These are phyloP conservation scores for Pseudochromis fuscus DNA, from an alignment of 2,797 vertebrate species.

Conservation along the genomic window DNA sequence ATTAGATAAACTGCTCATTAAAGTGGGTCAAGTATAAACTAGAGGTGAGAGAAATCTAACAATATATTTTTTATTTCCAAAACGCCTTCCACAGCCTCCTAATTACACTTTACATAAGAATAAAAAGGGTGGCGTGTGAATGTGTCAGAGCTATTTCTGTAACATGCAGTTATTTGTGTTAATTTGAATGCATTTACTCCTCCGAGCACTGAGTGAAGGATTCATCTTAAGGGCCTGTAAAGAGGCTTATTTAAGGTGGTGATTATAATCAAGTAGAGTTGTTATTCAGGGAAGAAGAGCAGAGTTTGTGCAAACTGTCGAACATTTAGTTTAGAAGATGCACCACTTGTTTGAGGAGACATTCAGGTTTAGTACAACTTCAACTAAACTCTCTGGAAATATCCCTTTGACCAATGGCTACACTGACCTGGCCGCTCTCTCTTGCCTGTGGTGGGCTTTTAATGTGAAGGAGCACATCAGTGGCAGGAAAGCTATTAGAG, in stretches of 20 bases:
- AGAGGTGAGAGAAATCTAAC: constrained; percentile 10
- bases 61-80: background rate
- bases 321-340: too few relatives aligned
- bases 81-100: background rate
- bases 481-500: too few relatives aligned
- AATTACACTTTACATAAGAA: constrained; percentile 21
- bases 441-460: background rate
- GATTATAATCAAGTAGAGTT: constrained; percentile 31
- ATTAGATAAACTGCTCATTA: constrained; percentile 1
- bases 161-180: constrained; percentile 32
- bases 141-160: constrained; percentile 3
- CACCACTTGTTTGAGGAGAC: too few relatives aligned
- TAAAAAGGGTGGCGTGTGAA: constrained; percentile 9
- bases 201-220: background rate
- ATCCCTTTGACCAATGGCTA: background rate
- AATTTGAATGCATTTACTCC: constrained; percentile 25
- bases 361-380: background rate
- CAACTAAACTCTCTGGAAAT: background rate
- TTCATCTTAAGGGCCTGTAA: constrained; percentile 11
- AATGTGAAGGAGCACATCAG: background rate
- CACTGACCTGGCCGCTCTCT: too few relatives aligned
- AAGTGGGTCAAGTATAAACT: constrained; percentile 28
- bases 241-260: background rate
- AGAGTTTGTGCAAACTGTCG: background rate
- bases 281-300: constrained; percentile 1